A percentile compares a stretch with the other conserved stretches of the same genome.
These are phyloP conservation scores for Dastarcus helophoroides DNA, from an alignment of 2,888 invertebrate genomes.

Conservation along the genomic window DNA sequence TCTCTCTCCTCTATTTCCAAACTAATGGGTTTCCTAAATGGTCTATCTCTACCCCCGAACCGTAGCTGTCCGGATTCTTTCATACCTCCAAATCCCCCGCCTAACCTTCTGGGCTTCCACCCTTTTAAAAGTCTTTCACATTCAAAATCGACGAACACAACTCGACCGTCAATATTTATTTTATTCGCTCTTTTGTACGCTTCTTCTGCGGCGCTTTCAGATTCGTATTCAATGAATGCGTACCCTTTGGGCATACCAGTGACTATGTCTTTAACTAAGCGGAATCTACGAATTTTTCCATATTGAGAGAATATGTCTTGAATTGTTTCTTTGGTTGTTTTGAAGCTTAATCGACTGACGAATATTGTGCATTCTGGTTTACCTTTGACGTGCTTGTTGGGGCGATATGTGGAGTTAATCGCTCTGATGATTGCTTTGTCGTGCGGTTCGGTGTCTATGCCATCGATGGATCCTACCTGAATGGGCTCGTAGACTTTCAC, in stretches of 20 bases:
- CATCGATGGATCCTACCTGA: conserved; percentile 77
- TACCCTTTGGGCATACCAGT: conserved; percentile 76
- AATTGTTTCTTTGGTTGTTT: conserved; percentile 50
- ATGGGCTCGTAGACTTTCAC: conserved; percentile 63
- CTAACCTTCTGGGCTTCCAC: conserved; percentile 76
- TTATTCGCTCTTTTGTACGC: conserved; percentile 52
- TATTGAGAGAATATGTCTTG: conserved; percentile 47
- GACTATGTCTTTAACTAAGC: conserved; percentile 65
- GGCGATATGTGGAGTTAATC: conserved; percentile 50
- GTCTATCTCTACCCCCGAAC: conserved; percentile 72
- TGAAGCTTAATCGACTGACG: conserved; percentile 58
- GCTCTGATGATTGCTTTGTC: conserved; percentile 68
- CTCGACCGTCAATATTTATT: conserved; percentile 51
- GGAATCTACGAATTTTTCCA: conserved; percentile 52
- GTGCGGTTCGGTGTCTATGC: conserved; percentile 72
- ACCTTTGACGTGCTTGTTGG: conserved; percentile 55
- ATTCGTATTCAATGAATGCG: conserved; percentile 74
- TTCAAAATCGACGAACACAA: conserved; percentile 68
- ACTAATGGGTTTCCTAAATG: conserved; percentile 56
- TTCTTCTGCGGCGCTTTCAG: conserved; percentile 45
- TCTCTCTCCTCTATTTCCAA: no score
- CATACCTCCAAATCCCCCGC: conserved; percentile 78
- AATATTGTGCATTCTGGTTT: conserved; percentile 63
- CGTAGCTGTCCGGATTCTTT: conserved; percentile 80
- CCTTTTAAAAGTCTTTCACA: conserved; percentile 57